These are phyloP conservation scores for Sebastes baramenuke DNA, from an alignment of 2,797 vertebrate species.

Conservation along the genomic window DNA sequence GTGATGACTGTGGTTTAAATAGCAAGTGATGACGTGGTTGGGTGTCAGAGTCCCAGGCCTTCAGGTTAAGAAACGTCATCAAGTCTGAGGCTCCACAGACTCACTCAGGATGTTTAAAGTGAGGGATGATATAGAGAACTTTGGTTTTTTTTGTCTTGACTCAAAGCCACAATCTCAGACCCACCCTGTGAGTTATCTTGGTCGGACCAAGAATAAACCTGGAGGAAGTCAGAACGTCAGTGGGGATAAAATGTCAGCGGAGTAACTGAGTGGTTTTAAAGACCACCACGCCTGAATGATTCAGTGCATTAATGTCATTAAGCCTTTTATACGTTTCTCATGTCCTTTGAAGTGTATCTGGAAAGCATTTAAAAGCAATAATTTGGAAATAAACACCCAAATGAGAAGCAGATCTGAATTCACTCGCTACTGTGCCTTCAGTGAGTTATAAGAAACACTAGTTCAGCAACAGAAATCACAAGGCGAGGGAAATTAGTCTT, in stretches of 20 bases:
- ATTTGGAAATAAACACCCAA: neutral
- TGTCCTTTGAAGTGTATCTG: neutral
- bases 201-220: conserved; percentile 27
- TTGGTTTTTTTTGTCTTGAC: neutral
- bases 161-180: conserved; percentile 34
- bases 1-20: neutral
- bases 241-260: conserved; percentile 14
- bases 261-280: conserved; percentile 1
- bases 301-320: neutral
- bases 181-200: conserved; percentile 33
- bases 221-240: neutral
- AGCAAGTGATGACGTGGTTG: neutral
- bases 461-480: neutral
- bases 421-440: neutral
- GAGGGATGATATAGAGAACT: neutral
- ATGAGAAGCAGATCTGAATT: neutral
- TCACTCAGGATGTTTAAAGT: neutral
- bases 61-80: conserved; percentile 1
- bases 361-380: neutral
- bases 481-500: neutral
- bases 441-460: neutral
- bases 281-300: neutral
- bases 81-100: conserved; percentile 26
- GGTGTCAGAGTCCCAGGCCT: neutral
- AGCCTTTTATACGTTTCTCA: neutral